These are phyloP conservation scores for Hystrix cristata DNA, from an alignment of 2,113 vertebrate species.

Conservation along the genomic window DNA sequence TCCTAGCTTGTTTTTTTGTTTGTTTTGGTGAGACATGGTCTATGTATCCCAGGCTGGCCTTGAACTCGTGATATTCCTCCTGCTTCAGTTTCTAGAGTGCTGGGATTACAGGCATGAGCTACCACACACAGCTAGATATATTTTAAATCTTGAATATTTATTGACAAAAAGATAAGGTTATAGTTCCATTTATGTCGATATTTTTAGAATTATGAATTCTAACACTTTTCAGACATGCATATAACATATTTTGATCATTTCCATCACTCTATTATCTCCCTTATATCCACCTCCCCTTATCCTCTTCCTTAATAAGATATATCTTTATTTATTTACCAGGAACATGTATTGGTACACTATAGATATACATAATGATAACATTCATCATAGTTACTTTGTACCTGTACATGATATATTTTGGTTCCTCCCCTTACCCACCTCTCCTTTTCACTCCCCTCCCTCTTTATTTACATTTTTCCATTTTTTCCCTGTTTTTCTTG, in stretches of 20 bases:
- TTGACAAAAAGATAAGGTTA: background rate
- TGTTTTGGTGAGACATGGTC: background rate
- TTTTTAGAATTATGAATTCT: background rate
- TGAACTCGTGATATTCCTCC: no score
- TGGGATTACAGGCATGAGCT: background rate
- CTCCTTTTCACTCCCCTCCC: no score
- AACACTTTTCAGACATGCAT: background rate
- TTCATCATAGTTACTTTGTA: no score
- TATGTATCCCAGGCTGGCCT: background rate
- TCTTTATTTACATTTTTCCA: no score
- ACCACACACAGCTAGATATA: background rate
- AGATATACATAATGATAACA: no score
- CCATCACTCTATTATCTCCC: background rate
- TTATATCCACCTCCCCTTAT: background rate
- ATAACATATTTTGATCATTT: background rate
- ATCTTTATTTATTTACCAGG: no score
- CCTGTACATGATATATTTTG: no score
- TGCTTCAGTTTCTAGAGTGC: background rate
- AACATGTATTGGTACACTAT: no score
- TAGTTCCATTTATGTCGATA: background rate
- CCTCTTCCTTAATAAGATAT: background rate
- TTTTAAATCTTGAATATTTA: background rate
- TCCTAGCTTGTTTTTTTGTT: background rate
- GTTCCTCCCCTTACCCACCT: no score
- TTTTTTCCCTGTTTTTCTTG: no score